phyloP scores from a whole-genome alignment of 2,888 invertebrate species.

The Patella ulyssiponensis region DNA sequence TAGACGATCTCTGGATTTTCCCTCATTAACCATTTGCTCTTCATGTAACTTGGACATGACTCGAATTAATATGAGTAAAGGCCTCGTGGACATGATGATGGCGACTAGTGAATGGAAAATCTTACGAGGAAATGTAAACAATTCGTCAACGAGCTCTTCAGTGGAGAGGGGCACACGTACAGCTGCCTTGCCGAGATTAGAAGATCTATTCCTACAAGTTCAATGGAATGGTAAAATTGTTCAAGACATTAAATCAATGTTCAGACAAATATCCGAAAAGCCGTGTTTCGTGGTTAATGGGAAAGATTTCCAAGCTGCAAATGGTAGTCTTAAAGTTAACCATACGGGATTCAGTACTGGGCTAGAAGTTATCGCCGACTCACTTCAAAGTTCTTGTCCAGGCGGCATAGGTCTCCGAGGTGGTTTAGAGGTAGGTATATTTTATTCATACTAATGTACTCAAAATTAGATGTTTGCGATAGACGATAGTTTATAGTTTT shows the following conservation, averaged over 20 bases:
- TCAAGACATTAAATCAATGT: too few species aligned
- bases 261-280: neutral
- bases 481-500: too few species aligned
- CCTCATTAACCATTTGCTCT: neutral
- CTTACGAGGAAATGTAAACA: neutral
- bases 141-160: neutral
- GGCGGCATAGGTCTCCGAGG: neutral
- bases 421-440: too few species aligned
- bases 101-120: neutral
- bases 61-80: neutral
- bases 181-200: neutral
- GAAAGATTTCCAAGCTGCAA: neutral
- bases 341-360: neutral
- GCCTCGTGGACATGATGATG: too few species aligned
- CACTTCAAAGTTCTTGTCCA: neutral
- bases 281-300: conserved; percentile 5
- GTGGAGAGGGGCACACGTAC: too few species aligned
- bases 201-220: neutral
- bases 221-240: neutral
- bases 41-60: neutral
- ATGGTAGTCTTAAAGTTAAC: neutral
- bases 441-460: too few species aligned
- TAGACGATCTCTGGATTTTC: neutral
- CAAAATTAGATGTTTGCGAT: too few species aligned
- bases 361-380: neutral